Percentiles rank a stretch among this genome's conserved stretches.
Evolutionary conservation across 2,113 vertebrate genomes (phyloP).

Genomic region (Myrmecophaga tridactyla): DNA sequence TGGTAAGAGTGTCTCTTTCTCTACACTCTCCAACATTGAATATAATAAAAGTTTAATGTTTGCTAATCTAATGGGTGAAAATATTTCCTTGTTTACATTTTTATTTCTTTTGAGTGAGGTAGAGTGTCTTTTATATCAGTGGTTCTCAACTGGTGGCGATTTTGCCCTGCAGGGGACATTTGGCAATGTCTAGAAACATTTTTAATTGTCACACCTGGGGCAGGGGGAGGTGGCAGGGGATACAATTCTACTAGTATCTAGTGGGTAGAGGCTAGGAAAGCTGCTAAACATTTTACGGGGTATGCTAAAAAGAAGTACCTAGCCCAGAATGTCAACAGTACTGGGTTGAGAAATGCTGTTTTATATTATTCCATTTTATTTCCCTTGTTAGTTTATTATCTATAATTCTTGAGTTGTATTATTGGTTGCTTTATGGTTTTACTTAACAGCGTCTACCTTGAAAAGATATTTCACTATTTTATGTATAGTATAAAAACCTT

Average conservation of each 20-base stretch:
- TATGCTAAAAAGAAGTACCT: background rate
- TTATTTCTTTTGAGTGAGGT: background rate
- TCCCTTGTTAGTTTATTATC: constrained; percentile 6
- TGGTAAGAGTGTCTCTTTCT: background rate
- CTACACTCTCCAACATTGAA: background rate
- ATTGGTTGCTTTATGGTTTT: background rate
- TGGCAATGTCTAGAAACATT: background rate
- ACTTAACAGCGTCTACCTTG: background rate
- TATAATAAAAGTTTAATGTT: background rate
- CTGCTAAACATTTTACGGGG: background rate
- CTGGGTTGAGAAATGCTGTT: background rate
- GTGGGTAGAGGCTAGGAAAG: background rate
- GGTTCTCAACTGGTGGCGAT: background rate
- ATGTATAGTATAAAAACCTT: background rate
- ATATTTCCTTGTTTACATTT: background rate
- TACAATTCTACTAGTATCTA: background rate
- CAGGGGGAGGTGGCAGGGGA: background rate
- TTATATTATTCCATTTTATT: background rate
- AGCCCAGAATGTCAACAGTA: background rate
- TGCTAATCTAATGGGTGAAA: background rate
- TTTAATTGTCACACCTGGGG: background rate
- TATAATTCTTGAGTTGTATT: constrained; percentile 25
- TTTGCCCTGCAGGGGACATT: background rate
- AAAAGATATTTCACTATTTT: background rate
- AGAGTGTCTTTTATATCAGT: background rate